Evolutionary conservation across 2,797 vertebrate genomes (phyloP).

Genomic region (Rhynchotus rufescens): DNA sequence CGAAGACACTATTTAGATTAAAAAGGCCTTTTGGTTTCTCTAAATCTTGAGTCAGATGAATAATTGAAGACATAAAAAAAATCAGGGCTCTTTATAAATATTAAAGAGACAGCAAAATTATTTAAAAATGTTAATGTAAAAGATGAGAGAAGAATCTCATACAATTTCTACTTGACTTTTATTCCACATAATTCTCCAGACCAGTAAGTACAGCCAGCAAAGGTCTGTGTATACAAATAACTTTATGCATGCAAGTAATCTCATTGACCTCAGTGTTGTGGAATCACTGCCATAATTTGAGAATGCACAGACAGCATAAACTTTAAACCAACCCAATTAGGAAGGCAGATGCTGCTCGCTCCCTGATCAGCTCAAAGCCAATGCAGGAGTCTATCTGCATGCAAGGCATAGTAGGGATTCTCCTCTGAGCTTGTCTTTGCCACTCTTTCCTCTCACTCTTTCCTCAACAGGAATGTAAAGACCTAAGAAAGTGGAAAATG

Average conservation of each 20-base stretch:
- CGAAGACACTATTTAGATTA: background rate
- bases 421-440: background rate
- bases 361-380: background rate
- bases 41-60: background rate
- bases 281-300: conserved; percentile 11
- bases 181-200: background rate
- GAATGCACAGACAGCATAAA: conserved; percentile 20
- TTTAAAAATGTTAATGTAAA: background rate
- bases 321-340: conserved; percentile 33
- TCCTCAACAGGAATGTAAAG: background rate
- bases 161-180: background rate
- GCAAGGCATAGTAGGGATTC: background rate
- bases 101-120: background rate
- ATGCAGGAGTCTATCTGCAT: background rate
- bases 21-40: background rate
- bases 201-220: background rate
- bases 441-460: background rate
- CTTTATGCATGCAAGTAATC: background rate
- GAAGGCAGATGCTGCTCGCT: background rate
- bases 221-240: background rate
- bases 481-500: background rate
- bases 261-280: background rate
- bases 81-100: background rate
- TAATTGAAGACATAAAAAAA: background rate
- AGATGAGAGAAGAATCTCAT: background rate